Evolutionary conservation across 1,140 invertebrate genomes (phyloP), one percentile per base, ranked within the genome.

Genomic region (Phthorimaea operculella): DNA sequence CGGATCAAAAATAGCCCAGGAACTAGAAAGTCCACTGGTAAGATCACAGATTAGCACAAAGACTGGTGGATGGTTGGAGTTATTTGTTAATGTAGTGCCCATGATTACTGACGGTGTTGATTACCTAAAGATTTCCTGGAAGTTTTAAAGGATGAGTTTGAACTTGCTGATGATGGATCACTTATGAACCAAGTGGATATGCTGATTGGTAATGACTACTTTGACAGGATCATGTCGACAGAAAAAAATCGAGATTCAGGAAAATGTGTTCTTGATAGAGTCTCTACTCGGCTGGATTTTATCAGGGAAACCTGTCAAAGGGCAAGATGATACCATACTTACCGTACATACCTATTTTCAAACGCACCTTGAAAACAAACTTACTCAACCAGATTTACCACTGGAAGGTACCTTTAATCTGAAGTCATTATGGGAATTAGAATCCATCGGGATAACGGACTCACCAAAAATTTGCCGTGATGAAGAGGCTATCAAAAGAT

Each of bases 401-500:
- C 47, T 66, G 28, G 52, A 54, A 15, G 34, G 36, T 36, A 45
- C 54, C 16, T 10, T 63, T 18, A n/a, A 15, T 51, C 65, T 51
- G 58, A 63, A 61, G 61, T 63, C n/a, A 34, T 69, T n/a, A n/a
- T n/a, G n/a, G n/a, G n/a, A n/a, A n/a, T n/a, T n/a, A 21, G 61
- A 68, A 59, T 63, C 66, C 5, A 68, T 68, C 33, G 63, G 63
- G 18, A 68, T 68, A n/a, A 60, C 17, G 8, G 60, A 65, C 57
- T 58, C 59, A n/a, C 63, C 60, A 12, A 68, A 61, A 36, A 39
- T 14, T 54, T 15, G 21, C 6, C 21, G 21, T 28, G 60, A 68
- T 52, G 57, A 68, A 48, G 57, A 59, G 49, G 63, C 63, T 12
- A 55, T 68, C 3, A 59, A 52, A 52, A 52, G 59, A 11, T 68